Base-by-base conservation (phyloP, 1,140 invertebrate genomes). In the Battus philenor region DNA sequence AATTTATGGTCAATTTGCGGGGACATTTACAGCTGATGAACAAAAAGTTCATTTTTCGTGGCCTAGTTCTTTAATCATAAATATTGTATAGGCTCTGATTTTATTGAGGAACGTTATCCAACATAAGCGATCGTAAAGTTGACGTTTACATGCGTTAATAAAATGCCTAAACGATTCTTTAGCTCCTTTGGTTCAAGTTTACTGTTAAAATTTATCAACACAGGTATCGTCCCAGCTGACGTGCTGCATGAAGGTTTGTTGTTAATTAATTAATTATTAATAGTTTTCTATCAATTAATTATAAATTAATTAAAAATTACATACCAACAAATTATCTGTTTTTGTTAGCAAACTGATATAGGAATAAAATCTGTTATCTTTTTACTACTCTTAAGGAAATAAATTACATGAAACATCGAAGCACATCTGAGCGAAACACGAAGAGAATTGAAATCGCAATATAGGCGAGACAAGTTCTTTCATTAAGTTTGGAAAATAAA, bases 401-500 rank as follows among this genome's bases (percentile, higher is more conserved):
- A 41, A 41, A 41, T 41, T 17, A 41, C 7, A 17, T 41, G 29
- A 41, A 41, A 41, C 29, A 41, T 29, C 38, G 24, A 27, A 17
- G 24, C 38, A 47, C 32, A 38, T 30, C 49, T 54, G 50, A 61
- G 44, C 46, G 1, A 50, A 62, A 62, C 61, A 65, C 57, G 38
- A 27, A 13, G 24, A 27, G 38, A 41, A 64, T 67, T 52, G 53
- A 60, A 73, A 68, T 59, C 50, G 61, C 55, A 49, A 60, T 64
- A 58, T 56, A 54, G 54, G 64, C 53, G 51, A 57, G 50, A 60
- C 64, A 68, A 75, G 62, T 76, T 74, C 72, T 81, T 84, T 81
- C 74, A 84, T 84, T 84, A 81, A 71, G 64, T 75, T 77, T 71
- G 64, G 59, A 71, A 70, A 76, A 81, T 80, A 81, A 81, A 84